These are phyloP conservation scores for Electrophaes corylata DNA, from an alignment of 2,888 invertebrate species.

Conservation along the genomic window DNA sequence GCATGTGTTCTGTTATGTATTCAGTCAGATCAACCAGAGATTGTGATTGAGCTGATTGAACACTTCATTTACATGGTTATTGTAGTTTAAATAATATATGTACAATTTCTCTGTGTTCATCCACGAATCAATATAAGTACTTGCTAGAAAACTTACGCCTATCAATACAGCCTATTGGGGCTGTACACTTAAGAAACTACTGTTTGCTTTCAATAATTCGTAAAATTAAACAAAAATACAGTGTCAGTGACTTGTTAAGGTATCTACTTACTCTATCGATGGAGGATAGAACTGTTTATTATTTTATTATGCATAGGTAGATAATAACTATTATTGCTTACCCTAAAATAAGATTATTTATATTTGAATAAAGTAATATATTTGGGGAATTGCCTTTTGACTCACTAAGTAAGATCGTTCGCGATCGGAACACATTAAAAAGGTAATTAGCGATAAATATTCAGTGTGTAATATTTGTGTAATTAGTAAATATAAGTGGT, in stretches of 20 bases:
- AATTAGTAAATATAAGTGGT: too few relatives aligned
- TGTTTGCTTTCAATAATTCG: neutral
- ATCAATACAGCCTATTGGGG: neutral
- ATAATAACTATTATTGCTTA: conserved; percentile 12
- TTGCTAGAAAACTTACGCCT: neutral
- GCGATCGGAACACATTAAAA: too few relatives aligned
- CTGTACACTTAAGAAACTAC: neutral
- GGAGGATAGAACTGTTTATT: conserved; percentile 5
- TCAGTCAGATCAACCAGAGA: too few relatives aligned
- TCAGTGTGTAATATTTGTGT: too few relatives aligned
- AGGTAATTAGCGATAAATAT: too few relatives aligned
- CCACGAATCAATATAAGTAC: neutral
- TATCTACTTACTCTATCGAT: neutral
- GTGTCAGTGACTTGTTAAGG: neutral
- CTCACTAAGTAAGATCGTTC: too few relatives aligned
- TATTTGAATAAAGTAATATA: conserved; percentile 31
- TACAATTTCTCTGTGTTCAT: neutral
- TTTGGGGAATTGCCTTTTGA: conserved; percentile 19
- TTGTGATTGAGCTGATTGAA: too few relatives aligned
- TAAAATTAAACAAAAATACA: neutral
- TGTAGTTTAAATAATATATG: too few relatives aligned
- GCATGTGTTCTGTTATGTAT: too few relatives aligned
- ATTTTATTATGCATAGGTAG: conserved; percentile 13
- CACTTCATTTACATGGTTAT: too few relatives aligned
- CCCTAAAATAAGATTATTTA: conserved; percentile 26